Base-by-base conservation (phyloP, 2,113 vertebrate genomes). In the Sceloporus tristichus region DNA sequence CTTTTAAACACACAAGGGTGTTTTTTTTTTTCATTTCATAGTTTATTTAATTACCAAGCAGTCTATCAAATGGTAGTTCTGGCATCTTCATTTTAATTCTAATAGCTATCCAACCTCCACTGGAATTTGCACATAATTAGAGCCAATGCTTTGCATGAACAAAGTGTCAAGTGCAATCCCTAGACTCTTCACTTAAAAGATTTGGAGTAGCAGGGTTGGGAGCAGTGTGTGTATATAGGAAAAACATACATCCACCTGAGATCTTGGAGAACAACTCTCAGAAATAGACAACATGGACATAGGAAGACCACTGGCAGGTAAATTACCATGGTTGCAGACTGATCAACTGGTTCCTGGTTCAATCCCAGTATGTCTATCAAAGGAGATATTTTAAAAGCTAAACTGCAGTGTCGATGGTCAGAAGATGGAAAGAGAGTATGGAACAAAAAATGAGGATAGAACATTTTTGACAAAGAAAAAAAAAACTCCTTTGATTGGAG, bases 51-150 rank as follows among this genome's bases (percentile, higher is more conserved):
- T 42, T 77, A 23, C 38, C 9, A 21, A 48, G 1, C 40, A 85
- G 29, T 7, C 21, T 27, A 56, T n/a, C 68, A 40, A 14, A 29
- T 73, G 4, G 21, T 29, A 79, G 42, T 70, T 79, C 34, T 79
- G 66, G 77, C 7, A 86, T 1, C 53, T 29, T 85, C 23, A 42
- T 21, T 8, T 65, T 78, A 1, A 9, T 10, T 19, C n/a, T 73
- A 56, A 73, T 38, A 42, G 16, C 27, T 54, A 29, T 34, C 70
- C 59, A 65, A 8, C 29, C 10, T 18, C 13, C 23, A 82, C 19
- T 73, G 56, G 79, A 65, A 53, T 87, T 65, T 76, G 70, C 29
- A 82, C 29, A 5, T 66, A 62, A 48, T 74, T 87, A 14, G n/a
- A 74, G 16, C 53, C 66, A 25, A 66, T 53, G 1, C 59, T 71